phyloP scores from a whole-genome alignment of 2,113 vertebrate species.

The Cranoglanis bouderius region DNA sequence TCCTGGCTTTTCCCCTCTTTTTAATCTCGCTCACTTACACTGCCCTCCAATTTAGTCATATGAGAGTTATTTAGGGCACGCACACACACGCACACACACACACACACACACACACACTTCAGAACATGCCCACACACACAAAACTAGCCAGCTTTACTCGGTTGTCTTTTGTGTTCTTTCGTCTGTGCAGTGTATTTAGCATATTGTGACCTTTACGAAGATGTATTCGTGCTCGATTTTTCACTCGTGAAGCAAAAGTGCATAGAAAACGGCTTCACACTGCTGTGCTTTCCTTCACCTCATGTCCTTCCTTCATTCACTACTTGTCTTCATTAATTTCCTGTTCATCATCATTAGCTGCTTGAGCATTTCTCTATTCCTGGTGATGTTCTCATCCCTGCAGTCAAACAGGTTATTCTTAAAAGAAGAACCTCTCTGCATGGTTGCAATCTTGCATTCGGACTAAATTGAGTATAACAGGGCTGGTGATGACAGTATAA shows the following conservation, averaged over 20 bases:
- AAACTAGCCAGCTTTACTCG: background rate
- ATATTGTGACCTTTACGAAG: slow-evolving; percentile 13
- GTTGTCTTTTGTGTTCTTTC: background rate
- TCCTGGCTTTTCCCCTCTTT: slow-evolving; percentile 26
- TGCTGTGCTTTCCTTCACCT: background rate
- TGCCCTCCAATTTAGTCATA: slow-evolving; percentile 38
- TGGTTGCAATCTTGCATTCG: background rate
- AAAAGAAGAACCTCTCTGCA: background rate
- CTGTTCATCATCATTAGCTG: background rate
- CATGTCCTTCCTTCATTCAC: background rate
- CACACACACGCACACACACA: slow-evolving; percentile 12
- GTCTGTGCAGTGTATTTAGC: background rate
- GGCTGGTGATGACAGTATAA: background rate
- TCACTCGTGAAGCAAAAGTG: background rate
- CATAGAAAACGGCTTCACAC: background rate
- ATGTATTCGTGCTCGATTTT: background rate
- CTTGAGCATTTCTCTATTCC: background rate
- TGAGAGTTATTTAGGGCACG: slow-evolving; percentile 25
- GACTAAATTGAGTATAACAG: background rate
- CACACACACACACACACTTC: background rate
- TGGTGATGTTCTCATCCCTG: background rate
- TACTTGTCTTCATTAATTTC: background rate
- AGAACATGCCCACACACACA: background rate
- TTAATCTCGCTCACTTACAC: slow-evolving; percentile 29
- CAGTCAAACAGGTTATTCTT: background rate